Evolutionary conservation across 1,140 invertebrate species (phyloP).

Genomic region (Colletes gigas): DNA sequence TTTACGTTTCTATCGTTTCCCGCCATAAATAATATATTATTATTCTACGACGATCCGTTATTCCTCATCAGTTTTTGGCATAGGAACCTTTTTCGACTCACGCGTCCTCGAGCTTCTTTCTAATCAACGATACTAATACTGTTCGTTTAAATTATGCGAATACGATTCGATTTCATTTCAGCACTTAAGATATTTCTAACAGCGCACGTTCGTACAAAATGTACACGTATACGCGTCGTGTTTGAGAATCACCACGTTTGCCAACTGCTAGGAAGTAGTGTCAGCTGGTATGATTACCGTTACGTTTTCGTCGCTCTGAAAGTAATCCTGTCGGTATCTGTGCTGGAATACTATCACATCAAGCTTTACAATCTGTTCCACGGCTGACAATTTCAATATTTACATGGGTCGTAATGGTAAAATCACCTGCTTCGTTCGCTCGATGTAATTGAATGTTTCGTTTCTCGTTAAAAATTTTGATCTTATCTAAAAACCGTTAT

Average conservation of each 20-base stretch:
- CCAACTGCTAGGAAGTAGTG: neutral
- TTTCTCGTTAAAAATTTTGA: slow-evolving; percentile 7
- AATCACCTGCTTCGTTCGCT: neutral
- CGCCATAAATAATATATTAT: slow-evolving; percentile 61
- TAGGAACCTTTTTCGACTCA: slow-evolving; percentile 57
- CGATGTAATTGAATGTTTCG: neutral
- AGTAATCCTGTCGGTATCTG: slow-evolving; percentile 9
- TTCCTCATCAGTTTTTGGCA: slow-evolving; percentile 55
- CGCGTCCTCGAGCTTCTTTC: slow-evolving; percentile 52
- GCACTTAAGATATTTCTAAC: slow-evolving; percentile 18
- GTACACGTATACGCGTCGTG: neutral
- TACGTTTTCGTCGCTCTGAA: neutral
- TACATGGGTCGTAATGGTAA: neutral
- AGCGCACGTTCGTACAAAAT: neutral
- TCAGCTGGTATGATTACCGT: slow-evolving; percentile 13
- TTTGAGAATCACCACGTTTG: slow-evolving; percentile 22
- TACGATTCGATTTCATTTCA: slow-evolving; percentile 29
- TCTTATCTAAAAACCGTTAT: neutral
- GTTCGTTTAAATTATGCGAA: slow-evolving; percentile 53
- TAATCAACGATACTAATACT: slow-evolving; percentile 63
- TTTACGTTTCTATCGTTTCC: slow-evolving; percentile 24
- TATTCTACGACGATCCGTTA: slow-evolving; percentile 46
- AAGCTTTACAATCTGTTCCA: slow-evolving; percentile 11
- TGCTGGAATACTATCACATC: slow-evolving; percentile 17
- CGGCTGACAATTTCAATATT: slow-evolving; percentile 7